Evolutionary conservation across 2,113 vertebrate genomes (phyloP), one percentile per base, ranked within the genome.

Genomic region (Laterallus jamaicensis): DNA sequence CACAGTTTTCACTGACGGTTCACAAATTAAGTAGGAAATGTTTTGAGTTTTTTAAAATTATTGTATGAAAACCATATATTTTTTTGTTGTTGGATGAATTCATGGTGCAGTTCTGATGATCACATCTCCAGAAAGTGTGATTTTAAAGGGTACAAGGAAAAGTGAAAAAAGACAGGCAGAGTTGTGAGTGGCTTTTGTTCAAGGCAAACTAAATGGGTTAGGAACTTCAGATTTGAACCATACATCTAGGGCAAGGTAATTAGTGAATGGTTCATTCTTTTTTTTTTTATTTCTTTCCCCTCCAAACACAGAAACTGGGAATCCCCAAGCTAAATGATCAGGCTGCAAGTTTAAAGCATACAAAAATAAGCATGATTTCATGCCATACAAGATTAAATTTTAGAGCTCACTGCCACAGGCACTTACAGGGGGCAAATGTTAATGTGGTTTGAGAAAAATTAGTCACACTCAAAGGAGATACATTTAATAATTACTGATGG

Each of bases 251-350:
- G 58, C 6, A 82, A 82, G 13, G 10, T 44, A 74, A 80, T 82
- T 63, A 86, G 15, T 44, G 42, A 71, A 56, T 47, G 44, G 17
- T 47, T 55, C 8, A 28, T 54, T 86, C 56, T 73, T 75, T 11
- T 2, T 18, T 37, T 63, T 37, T 63, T 55, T 2, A 3, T 2
- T 18, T 60, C 47, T n/a, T 63, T 60, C 1, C 3, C 1, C 7
- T 78, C n/a, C 19, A 74, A 74, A 74, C 3, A 9, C 60, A 84
- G 56, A 55, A 84, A n/a, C 8, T 31, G 2, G 3, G 64, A 93
- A 63, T 55, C n/a, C 7, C 59, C 14, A 37, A 87, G 86, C 32
- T 21, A 89, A 63, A 63, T 58, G 0, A 49, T 54, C 14, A n/a
- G 16, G 49, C 19, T 86, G 17, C 5, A 56, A 29, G 25, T 37